These are phyloP conservation scores for Meloidogyne exigua DNA, from an alignment of 1,140 invertebrate species.

Conservation along the genomic window DNA sequence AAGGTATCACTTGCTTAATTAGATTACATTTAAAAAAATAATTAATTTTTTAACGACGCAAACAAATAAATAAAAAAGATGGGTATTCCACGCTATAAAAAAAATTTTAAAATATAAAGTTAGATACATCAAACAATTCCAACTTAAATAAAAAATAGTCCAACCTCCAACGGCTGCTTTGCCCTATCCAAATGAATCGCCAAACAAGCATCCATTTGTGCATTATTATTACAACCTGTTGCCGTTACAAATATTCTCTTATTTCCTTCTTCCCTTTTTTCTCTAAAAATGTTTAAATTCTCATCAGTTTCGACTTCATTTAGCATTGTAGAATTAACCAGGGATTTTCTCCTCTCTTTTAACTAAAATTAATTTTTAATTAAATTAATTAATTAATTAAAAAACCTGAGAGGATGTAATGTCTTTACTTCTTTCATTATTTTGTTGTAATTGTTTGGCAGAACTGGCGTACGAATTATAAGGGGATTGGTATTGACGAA, in stretches of 20 bases:
- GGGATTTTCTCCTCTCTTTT: conserved; percentile 47
- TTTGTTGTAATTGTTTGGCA: not conserved
- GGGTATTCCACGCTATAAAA: too few relatives aligned
- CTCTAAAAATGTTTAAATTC: not conserved
- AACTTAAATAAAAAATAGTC: too few relatives aligned
- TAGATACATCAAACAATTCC: too few relatives aligned
- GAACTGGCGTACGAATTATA: conserved; percentile 34
- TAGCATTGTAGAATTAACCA: conserved; percentile 33
- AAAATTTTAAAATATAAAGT: too few relatives aligned
- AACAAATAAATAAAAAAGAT: too few relatives aligned
- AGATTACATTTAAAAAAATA: too few relatives aligned
- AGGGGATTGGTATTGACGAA: conserved; percentile 49
- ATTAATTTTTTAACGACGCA: too few relatives aligned
- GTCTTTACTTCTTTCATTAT: not conserved
- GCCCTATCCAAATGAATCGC: conserved; percentile 42
- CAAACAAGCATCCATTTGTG: conserved; percentile 46
- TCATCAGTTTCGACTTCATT: not conserved
- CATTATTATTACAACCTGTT: conserved; percentile 43
- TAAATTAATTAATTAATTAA: not conserved
- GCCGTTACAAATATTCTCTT: conserved; percentile 20
- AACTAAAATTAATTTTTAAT: conserved; percentile 13
- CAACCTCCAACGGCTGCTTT: conserved; percentile 22
- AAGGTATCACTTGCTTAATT: too few relatives aligned
- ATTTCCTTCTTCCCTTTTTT: not conserved
- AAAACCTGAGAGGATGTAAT: not conserved